Evolutionary conservation across 1,140 invertebrate genomes (phyloP).

Genomic region (Conus betulinus): DNA sequence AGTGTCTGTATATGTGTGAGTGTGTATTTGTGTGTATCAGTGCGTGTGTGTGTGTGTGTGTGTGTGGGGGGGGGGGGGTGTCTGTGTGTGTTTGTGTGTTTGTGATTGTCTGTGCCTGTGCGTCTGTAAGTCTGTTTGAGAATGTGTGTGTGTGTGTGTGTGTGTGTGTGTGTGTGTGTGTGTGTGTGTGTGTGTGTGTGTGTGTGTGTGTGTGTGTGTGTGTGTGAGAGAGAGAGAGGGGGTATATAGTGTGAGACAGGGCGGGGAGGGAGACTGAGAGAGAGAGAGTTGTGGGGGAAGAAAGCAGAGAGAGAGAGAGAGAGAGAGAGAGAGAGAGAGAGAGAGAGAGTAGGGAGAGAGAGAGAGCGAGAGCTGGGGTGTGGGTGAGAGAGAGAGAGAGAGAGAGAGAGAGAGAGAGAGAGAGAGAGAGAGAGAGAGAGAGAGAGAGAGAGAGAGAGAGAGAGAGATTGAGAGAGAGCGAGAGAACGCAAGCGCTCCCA

Average conservation of each 20-base stretch:
- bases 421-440: background rate
- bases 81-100: background rate
- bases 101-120: background rate
- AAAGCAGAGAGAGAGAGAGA: background rate
- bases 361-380: background rate
- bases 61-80: too few species aligned
- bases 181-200: background rate
- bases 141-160: too few species aligned
- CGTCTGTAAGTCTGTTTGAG: too few species aligned
- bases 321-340: background rate
- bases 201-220: background rate
- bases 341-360: background rate
- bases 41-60: slow-evolving; percentile 6
- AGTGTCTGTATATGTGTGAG: background rate
- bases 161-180: too few species aligned
- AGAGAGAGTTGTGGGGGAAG: background rate
- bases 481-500: too few species aligned
- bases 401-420: background rate
- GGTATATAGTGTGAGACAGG: background rate
- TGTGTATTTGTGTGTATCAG: background rate
- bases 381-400: background rate
- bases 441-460: too few species aligned
- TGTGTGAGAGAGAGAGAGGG: background rate
- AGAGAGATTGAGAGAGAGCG: too few species aligned
- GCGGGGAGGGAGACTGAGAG: background rate